Base-by-base conservation (phyloP, 2,797 vertebrate genomes). In the Tarsius wallacei region DNA sequence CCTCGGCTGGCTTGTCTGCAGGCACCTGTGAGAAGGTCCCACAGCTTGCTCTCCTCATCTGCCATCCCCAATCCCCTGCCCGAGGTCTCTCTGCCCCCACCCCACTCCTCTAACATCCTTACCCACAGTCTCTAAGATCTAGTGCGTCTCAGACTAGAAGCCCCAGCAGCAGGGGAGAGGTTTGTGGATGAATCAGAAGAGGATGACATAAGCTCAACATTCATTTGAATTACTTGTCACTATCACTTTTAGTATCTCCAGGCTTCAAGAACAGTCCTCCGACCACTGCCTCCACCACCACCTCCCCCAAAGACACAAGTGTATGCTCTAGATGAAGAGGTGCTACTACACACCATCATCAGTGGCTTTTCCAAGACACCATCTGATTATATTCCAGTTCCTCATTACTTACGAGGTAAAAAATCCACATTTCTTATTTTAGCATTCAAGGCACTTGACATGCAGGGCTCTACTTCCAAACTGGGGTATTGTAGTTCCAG, bases 401-500 rank as follows among this genome's bases (percentile, higher is more conserved):
- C 28, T 64, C 2, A 21, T 70, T 36, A 74, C 57, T 96, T 80
- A 90, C 26, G 63, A 77, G 84, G 90, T 81, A 42, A 77, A 94
- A 96, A 94, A 87, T 19, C 19, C 70, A 91, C 64, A 86, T 47
- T 81, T 84, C 66, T 93, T 86, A 76, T 70, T 90, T 95, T 83
- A 94, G 73, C 47, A n/a, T 64, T 91, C 68, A 92, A 88, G 57
- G 78, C 63, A 68, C 64, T 87, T 96, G 63, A 90, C 11, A 92
- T 1, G 7, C 53, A 94, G 70, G 47, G 31, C 31, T 94, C 71
- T 77, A 70, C 64, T 92, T 95, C 70, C 85, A 78, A 80, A 74
- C 64, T 59, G 24, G 53, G 80, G 36, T 24, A 76, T 47, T 42
- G 15, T 70, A n/a, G 81, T 82, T 90, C 53, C 64, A 94, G 51